phyloP scores from a whole-genome alignment of 2,888 invertebrate genomes.

The Drosophila seclusa region DNA sequence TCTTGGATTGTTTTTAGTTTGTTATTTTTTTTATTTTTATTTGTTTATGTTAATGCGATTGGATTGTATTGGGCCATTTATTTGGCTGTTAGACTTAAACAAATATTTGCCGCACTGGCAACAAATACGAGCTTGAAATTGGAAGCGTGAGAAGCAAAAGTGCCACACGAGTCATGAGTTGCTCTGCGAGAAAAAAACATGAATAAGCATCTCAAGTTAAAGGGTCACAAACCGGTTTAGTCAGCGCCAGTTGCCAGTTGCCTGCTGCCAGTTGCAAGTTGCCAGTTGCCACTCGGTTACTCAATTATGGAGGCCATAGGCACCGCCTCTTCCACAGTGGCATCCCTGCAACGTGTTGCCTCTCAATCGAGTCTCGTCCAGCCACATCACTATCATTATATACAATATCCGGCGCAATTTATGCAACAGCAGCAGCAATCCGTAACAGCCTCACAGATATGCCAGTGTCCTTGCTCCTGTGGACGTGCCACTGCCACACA shows the following conservation, averaged over 20 bases:
- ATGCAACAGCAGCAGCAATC: slow-evolving; percentile 38
- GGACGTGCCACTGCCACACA: slow-evolving; percentile 56
- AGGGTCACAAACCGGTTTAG: slow-evolving; percentile 82
- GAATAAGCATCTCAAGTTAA: slow-evolving; percentile 74
- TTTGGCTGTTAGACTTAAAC: slow-evolving; percentile 38
- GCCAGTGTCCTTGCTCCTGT: slow-evolving; percentile 73
- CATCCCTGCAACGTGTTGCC: slow-evolving; percentile 84
- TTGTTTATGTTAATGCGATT: slow-evolving; percentile 75
- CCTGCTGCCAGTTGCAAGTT: slow-evolving; percentile 21
- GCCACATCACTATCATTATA: slow-evolving; percentile 84
- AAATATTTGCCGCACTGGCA: slow-evolving; percentile 57
- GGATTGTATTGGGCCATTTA: slow-evolving; percentile 55
- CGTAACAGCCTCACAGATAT: slow-evolving; percentile 44
- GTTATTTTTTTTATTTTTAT: slow-evolving; percentile 24
- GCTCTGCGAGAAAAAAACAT: slow-evolving; percentile 46
- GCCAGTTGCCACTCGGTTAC: slow-evolving; percentile 32
- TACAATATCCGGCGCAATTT: slow-evolving; percentile 82
- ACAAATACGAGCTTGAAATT: slow-evolving; percentile 68
- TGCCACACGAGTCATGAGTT: slow-evolving; percentile 19
- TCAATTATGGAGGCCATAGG: slow-evolving; percentile 47
- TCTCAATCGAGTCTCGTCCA: slow-evolving; percentile 88
- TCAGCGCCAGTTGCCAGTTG: slow-evolving; percentile 52
- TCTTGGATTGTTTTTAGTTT: neutral
- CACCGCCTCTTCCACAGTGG: slow-evolving; percentile 30
- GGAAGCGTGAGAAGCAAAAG: slow-evolving; percentile 70